Percentiles rank a stretch among this genome's conserved stretches.
Evolutionary conservation across 1,140 invertebrate genomes (phyloP).

Genomic region (Yoshiicerus persimilis): DNA sequence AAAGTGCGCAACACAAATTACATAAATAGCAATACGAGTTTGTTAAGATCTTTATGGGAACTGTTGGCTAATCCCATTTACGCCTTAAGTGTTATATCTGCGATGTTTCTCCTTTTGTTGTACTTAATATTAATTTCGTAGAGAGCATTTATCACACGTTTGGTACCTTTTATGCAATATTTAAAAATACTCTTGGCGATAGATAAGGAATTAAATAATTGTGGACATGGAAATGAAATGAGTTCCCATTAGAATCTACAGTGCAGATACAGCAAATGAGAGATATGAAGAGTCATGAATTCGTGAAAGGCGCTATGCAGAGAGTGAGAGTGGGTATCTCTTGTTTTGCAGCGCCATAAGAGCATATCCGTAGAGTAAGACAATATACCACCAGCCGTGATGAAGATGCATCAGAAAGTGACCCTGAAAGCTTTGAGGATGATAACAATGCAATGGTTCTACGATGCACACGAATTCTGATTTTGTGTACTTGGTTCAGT

Average conservation of each 20-base stretch:
- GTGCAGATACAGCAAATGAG: too few relatives aligned
- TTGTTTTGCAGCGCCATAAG: not conserved
- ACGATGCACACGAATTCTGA: not conserved
- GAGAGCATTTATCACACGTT: not conserved
- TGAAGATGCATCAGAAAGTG: constrained; percentile 11
- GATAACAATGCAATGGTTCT: not conserved
- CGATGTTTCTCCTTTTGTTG: not conserved
- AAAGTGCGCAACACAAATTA: not conserved
- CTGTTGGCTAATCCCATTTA: not conserved
- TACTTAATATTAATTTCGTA: not conserved
- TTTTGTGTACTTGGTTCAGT: not conserved
- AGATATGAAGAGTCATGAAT: not conserved
- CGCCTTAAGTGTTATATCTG: not conserved
- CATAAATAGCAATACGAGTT: not conserved
- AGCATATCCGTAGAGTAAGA: not conserved
- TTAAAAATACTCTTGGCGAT: not conserved
- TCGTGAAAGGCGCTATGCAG: not conserved
- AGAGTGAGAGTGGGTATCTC: not conserved
- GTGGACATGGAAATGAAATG: too few relatives aligned
- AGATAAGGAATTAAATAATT: not conserved
- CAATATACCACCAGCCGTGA: constrained; percentile 5
- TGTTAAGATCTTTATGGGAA: not conserved
- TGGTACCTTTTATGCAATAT: not conserved
- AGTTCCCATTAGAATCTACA: too few relatives aligned
- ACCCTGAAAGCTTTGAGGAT: not conserved